phyloP scores from a whole-genome alignment of 2,113 vertebrate species.

The Electrona antarctica region DNA sequence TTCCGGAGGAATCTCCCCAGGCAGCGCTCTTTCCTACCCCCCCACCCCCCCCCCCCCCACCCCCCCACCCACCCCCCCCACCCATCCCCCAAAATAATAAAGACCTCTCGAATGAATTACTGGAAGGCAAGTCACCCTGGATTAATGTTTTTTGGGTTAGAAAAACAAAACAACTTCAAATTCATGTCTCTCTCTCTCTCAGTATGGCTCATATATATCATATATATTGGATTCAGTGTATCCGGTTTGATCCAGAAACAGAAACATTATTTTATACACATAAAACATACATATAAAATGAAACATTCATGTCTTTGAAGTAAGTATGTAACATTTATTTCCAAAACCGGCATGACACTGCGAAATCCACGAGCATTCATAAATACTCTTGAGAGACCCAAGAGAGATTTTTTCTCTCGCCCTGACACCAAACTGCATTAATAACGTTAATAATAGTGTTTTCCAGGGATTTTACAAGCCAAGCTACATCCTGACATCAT shows the following conservation, averaged over 20 bases:
- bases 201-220: not conserved
- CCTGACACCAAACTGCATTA: not conserved
- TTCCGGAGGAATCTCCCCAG: conserved; percentile 23
- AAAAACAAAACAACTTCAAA: not conserved
- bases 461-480: not conserved
- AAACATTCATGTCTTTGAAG: too few species aligned
- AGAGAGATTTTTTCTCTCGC: too few species aligned
- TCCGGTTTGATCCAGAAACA: too few species aligned
- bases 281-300: too few species aligned
- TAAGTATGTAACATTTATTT: too few species aligned
- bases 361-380: too few species aligned
- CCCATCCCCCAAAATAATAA: not conserved
- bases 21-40: conserved; percentile 1
- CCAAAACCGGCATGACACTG: too few species aligned
- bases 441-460: not conserved
- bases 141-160: not conserved
- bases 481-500: not conserved
- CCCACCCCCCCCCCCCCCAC: conserved; percentile 6
- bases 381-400: too few species aligned
- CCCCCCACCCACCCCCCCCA: conserved; percentile 5
- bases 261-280: too few species aligned
- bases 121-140: not conserved
- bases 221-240: not conserved
- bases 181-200: too few species aligned
- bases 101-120: conserved; percentile 9